Conservation (phyloP, 1,140 invertebrate genomes). For the Trachelipus rathkii region DNA sequence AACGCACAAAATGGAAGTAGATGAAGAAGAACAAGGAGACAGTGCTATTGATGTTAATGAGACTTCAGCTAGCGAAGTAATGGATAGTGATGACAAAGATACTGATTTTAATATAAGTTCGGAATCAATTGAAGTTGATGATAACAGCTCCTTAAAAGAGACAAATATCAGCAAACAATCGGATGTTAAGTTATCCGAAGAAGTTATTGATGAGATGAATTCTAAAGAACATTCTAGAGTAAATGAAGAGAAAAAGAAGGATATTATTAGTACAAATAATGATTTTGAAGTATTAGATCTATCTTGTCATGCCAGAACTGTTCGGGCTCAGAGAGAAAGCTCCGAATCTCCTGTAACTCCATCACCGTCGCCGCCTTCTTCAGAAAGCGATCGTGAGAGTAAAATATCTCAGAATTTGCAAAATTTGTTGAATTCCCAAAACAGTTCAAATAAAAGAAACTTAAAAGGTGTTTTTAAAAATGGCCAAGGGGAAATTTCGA, state of each 20-base stretch:
- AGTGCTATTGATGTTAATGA: constrained; percentile 42
- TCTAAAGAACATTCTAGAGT: not conserved
- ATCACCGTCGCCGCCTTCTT: not conserved
- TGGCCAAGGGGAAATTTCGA: not conserved
- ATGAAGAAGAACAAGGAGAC: constrained; percentile 38
- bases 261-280: constrained; percentile 19
- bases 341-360: constrained; percentile 35
- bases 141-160: not conserved
- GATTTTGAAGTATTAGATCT: constrained; percentile 42
- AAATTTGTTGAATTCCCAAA: constrained; percentile 42
- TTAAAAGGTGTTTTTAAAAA: constrained; percentile 17
- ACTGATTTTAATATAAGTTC: constrained; percentile 40
- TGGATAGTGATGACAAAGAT: constrained; percentile 41
- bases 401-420: constrained; percentile 38
- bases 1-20: constrained; percentile 1
- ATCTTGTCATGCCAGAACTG: constrained; percentile 40
- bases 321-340: constrained; percentile 38
- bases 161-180: not conserved
- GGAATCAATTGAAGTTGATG: constrained; percentile 32
- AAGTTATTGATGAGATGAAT: not conserved
- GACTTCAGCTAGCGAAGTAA: constrained; percentile 35
- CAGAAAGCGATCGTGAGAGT: constrained; percentile 18
- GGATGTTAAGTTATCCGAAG: constrained; percentile 2
- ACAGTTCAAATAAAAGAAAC: constrained; percentile 40
- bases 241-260: not conserved